Evolutionary conservation across 92 coral and sea anemone species (phyloP).

Genomic region (Epizoanthus stellaris): DNA sequence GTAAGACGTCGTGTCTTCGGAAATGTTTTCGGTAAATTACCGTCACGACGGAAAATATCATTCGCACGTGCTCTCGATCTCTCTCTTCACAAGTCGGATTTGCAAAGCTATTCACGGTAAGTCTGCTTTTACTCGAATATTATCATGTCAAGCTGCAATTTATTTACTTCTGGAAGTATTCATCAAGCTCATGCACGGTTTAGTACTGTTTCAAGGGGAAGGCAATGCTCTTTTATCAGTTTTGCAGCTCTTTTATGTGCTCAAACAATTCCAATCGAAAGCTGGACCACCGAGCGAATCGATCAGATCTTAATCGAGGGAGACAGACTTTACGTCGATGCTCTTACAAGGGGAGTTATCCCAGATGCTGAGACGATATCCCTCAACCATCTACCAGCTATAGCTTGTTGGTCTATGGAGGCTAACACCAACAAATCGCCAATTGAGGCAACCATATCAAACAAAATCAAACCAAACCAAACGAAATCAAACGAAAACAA

Average conservation of each 20-base stretch:
- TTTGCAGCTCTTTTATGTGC: slow-evolving; percentile 27
- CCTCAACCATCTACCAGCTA: too few relatives aligned
- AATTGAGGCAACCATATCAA: too few relatives aligned
- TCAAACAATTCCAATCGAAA: too few relatives aligned
- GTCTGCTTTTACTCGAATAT: not conserved
- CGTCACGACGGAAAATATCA: too few relatives aligned
- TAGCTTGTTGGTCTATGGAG: not conserved
- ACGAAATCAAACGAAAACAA: not conserved
- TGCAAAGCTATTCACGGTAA: not conserved
- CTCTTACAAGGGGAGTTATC: too few relatives aligned
- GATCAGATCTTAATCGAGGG: too few relatives aligned
- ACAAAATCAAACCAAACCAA: not conserved
- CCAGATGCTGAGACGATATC: too few relatives aligned
- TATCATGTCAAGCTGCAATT: slow-evolving; percentile 12
- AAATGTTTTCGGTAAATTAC: too few relatives aligned
- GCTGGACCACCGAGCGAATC: too few relatives aligned
- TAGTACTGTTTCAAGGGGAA: slow-evolving; percentile 17
- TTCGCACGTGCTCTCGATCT: slow-evolving; percentile 11
- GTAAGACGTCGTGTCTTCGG: too few relatives aligned
- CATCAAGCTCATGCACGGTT: slow-evolving; percentile 19
- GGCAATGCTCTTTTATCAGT: slow-evolving; percentile 13
- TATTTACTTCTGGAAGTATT: slow-evolving; percentile 6
- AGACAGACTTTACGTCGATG: too few relatives aligned
- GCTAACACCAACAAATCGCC: not conserved
- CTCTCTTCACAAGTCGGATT: too few relatives aligned